Evolutionary conservation across 1,140 invertebrate genomes (phyloP), one percentile per base, ranked within the genome.

Genomic region (Drosophila ogumai): DNA sequence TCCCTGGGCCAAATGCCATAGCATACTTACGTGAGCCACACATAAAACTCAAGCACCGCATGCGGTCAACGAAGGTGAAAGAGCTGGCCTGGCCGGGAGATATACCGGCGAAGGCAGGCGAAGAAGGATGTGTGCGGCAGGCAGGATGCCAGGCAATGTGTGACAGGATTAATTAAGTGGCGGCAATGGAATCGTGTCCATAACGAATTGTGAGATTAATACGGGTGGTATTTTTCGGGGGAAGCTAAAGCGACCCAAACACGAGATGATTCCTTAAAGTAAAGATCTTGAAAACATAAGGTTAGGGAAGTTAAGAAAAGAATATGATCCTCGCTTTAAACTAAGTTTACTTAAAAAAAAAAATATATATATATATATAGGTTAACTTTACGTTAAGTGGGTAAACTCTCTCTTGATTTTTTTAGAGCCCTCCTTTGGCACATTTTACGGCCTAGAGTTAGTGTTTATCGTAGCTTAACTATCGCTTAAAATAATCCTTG

Each of bases 1-100:
- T 69, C 64, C 68, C 49, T 49, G 65, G 38, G 46, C 72, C 68
- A 66, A 77, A 85, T 69, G 75, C 41, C 74, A 60, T 77, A 68
- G 81, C 77, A 64, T 81, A 73, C 81, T 85, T 84, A 81, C 73
- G 73, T 85, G 81, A 49, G 81, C 81, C 77, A 76, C 81, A 84
- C 69, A 72, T 85, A 65, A 84, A 85, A 77, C 65, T 79, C 81
- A 76, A 81, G 59, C 69, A 72, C 69, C 69, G 67, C 66, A 72
- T 84, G 81, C 81, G 81, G 77, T 84, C 80, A 74, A 67, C 44
- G 59, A 43, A 79, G 60, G 50, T 72, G 34, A 38, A 10, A n/a
- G 41, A 64, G 41, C 61, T 8, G 25, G 34, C 22, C 32, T n/a
- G 8, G 22, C 31, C 32, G 3, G 50, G 32, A 36, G 54, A 56